Evolutionary conservation across 2,113 vertebrate genomes (phyloP), one percentile per base, ranked within the genome.

Genomic region (Anguilla rostrata): DNA sequence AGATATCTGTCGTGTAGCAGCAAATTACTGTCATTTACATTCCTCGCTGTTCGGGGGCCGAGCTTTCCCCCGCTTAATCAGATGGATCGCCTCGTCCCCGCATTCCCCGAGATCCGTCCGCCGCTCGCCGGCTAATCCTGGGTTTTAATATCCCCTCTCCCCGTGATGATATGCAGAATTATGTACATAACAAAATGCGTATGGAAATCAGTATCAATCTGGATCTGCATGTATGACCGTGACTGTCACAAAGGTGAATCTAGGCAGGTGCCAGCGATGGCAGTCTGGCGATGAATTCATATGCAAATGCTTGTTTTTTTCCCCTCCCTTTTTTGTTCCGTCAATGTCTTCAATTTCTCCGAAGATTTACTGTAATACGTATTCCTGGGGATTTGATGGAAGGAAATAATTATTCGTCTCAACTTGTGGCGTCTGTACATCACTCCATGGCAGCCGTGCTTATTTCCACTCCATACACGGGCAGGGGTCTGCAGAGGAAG

Each of bases 111-210:
- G 86, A 90, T 71, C 86, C n/a, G 66, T 75, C 66, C 85, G 78
- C 84, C 85, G 60, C 87, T 71, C 89, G 90, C 89, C 88, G 89
- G 88, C 87, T 91, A 89, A 91, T 89, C 89, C 84, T 15, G 39
- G 86, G 90, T 89, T 83, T 90, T 92, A 91, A 92, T 89, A 78
- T 87, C 86, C 75, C 34, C 85, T 86, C 3, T 81, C 78, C 79
- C 63, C 85, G 78, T 87, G 90, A 94, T 93, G 83, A 93, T 91
- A 95, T 93, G 94, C 92, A 94, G 92, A 95, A 92, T 93, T 94
- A 95, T 95, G 92, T 94, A 95, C 91, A 95, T 93, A 94, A 91
- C 88, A 87, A 88, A 94, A 89, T 88, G 81, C 88, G 86, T 91
- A 93, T 92, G 91, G 88, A 94, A 93, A 95, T 94, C 41, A 92